Conservation (phyloP, 1,140 invertebrate species). For the Panulirus ornatus region DNA sequence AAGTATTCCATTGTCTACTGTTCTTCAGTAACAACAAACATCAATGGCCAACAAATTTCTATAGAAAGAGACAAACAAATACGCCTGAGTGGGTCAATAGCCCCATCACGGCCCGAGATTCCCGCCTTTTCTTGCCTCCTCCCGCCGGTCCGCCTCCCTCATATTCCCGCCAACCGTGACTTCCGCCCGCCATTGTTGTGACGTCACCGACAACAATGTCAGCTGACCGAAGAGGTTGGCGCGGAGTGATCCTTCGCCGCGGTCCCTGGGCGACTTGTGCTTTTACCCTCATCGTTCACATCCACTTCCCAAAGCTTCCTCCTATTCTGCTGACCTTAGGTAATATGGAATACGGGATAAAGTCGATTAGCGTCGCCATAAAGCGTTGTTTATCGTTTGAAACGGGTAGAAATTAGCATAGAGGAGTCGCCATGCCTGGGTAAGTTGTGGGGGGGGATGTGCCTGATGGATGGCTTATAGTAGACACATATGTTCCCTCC, state of each 20-base stretch:
- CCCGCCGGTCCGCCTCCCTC: constrained; percentile 26
- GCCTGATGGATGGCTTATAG: constrained; percentile 29
- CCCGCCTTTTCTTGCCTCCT: constrained; percentile 25
- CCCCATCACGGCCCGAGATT: constrained; percentile 20
- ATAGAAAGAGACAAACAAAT: not conserved
- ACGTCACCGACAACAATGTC: constrained; percentile 69
- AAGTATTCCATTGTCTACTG: too few relatives aligned
- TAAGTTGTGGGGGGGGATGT: not conserved
- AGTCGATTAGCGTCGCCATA: not conserved
- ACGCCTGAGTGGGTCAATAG: not conserved
- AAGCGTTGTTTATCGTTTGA: not conserved
- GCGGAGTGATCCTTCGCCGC: not conserved
- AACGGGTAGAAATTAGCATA: constrained; percentile 21
- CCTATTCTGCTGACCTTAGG: not conserved
- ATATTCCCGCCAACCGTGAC: constrained; percentile 52
- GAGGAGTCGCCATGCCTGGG: not conserved
- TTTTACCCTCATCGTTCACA: not conserved
- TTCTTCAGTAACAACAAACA: too few relatives aligned
- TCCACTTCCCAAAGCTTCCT: not conserved
- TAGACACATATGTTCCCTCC: constrained; percentile 49
- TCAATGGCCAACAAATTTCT: too few relatives aligned
- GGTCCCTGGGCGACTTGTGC: not conserved
- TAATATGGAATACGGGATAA: not conserved
- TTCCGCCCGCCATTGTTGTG: constrained; percentile 69
- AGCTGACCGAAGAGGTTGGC: constrained; percentile 53